Conservation (phyloP, 2,888 invertebrate genomes). For the Leptopilina drosophilae region DNA sequence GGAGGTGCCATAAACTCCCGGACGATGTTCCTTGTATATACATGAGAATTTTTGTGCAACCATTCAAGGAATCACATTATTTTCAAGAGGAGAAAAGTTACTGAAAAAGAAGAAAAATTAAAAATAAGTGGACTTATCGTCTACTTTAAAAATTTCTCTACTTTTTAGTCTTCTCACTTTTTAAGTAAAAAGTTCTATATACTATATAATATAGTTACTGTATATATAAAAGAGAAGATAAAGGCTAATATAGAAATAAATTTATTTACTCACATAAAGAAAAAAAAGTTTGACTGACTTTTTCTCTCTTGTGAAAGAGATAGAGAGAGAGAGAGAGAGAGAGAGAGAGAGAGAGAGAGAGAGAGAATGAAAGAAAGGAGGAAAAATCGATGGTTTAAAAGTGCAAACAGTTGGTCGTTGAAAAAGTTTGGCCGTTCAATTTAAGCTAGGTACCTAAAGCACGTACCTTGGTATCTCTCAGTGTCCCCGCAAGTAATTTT, state of each 20-base stretch:
- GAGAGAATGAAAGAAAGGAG: background rate
- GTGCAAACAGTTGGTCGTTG: slow-evolving; percentile 47
- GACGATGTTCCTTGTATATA: slow-evolving; percentile 24
- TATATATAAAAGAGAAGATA: background rate
- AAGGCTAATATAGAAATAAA: background rate
- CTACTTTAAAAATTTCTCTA: background rate
- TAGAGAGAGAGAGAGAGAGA: no score
- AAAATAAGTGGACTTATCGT: background rate
- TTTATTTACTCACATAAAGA: no score
- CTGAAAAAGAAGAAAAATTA: background rate
- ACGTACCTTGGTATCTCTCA: slow-evolving; percentile 37
- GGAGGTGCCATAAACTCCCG: slow-evolving; percentile 42
- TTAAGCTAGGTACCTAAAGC: slow-evolving; percentile 47
- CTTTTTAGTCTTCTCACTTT: background rate
- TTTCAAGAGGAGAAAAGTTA: background rate
- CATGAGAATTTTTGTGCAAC: slow-evolving; percentile 36
- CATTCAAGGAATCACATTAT: slow-evolving; percentile 10
- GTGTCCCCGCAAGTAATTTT: slow-evolving; percentile 54
- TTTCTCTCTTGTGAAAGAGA: background rate
- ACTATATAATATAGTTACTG: no score
- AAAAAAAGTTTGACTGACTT: slow-evolving; percentile 1
- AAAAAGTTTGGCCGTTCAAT: slow-evolving; percentile 57
- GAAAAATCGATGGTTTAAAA: slow-evolving; percentile 47
- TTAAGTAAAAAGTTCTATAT: no score
- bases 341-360: background rate